Conservation (phyloP, 2,888 invertebrate species). For the Busseola fusca region DNA sequence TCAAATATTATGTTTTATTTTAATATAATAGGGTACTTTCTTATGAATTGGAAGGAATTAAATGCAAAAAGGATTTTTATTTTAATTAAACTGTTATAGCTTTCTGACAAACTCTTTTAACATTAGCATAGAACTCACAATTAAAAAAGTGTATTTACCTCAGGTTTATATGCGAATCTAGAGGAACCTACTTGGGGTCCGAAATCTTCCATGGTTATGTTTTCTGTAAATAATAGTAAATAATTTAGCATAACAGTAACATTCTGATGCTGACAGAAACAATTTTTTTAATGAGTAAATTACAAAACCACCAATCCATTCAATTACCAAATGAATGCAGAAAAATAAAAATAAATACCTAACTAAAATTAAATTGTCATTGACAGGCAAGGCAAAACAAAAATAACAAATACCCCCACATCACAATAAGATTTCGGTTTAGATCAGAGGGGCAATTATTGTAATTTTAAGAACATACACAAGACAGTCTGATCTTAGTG, state of each 20-base stretch:
- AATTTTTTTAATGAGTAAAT: no score
- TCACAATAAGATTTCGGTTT: not conserved
- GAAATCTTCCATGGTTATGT: conserved; percentile 35
- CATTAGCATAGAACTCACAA: not conserved
- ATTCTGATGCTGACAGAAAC: not conserved
- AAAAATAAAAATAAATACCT: not conserved
- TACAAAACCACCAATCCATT: no score
- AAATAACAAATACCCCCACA: not conserved
- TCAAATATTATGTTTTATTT: not conserved
- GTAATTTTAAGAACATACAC: no score
- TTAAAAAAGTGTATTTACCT: conserved; percentile 16
- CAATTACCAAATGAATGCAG: not conserved
- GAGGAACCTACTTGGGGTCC: not conserved
- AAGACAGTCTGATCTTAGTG: no score
- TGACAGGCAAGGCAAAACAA: not conserved
- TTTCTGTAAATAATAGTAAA: conserved; percentile 28
- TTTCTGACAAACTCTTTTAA: not conserved
- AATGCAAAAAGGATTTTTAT: not conserved
- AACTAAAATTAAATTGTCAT: not conserved
- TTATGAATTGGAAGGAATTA: not conserved
- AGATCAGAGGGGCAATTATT: not conserved
- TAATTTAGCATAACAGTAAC: not conserved
- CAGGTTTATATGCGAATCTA: no score
- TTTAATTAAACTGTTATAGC: not conserved
- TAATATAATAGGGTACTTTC: not conserved